These are phyloP conservation scores for Scalopus aquaticus DNA, from an alignment of 2,113 vertebrate species.

Conservation along the genomic window DNA sequence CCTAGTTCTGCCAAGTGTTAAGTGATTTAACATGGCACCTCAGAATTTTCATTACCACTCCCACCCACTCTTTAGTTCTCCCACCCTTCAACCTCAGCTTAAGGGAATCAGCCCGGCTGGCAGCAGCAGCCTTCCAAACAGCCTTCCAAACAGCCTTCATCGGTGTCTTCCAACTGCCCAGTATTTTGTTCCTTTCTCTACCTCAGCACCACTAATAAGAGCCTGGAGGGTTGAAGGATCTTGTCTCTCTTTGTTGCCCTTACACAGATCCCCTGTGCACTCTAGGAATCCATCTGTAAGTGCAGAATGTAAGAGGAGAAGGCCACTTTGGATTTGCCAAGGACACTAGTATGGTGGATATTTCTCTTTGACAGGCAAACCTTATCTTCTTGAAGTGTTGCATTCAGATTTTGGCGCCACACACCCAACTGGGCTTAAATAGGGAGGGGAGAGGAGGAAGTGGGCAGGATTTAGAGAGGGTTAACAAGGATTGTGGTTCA, in stretches of 20 bases:
- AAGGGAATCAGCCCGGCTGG: not conserved
- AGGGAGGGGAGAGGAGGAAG: not conserved
- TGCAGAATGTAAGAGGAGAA: not conserved
- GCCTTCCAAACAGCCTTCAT: not conserved
- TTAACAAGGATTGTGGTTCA: not conserved
- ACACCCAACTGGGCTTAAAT: not conserved
- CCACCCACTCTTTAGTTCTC: not conserved
- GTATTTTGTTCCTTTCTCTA: not conserved
- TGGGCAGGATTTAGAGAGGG: not conserved
- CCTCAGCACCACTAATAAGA: not conserved
- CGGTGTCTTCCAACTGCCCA: not conserved
- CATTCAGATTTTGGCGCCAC: not conserved
- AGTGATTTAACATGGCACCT: not conserved
- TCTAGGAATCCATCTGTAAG: not conserved
- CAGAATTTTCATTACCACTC: not conserved
- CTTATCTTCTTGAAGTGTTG: not conserved
- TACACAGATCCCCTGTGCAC: not conserved
- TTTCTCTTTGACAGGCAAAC: conserved; percentile 12
- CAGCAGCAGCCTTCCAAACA: not conserved
- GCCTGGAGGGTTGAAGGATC: not conserved
- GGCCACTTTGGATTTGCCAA: conserved; percentile 9
- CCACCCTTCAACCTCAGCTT: not conserved
- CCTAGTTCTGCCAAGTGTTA: not conserved
- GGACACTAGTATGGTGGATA: not conserved
- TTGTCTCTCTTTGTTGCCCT: not conserved